Evolutionary conservation across 1,140 invertebrate genomes (phyloP), one percentile per base, ranked within the genome.

Genomic region (Anadara kagoshimensis): DNA sequence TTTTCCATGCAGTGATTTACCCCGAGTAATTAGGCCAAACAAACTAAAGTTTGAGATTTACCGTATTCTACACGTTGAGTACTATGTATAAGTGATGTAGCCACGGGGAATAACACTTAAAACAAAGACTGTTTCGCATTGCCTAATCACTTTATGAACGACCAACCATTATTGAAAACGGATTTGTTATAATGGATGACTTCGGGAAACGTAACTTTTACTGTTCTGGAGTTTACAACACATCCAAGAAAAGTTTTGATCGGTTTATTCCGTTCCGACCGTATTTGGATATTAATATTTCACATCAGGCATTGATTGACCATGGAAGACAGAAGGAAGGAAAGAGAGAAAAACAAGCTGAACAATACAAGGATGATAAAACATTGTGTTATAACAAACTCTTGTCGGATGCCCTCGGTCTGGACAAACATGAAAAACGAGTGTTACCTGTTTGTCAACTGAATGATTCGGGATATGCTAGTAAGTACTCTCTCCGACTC

Each of bases 211-310:
- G 29, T 36, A 36, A 36, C 7, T 36, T 36, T 36, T 36, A 36
- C 29, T 36, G 29, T 36, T 36, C 29, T 36, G 29, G 29, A 36
- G 29, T 36, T 36, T 36, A 36, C 7, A 36, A 36, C 29, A 36
- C 29, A 2, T 51, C 62, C 12, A 64, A 64, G 45, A 64, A 64
- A 20, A 64, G 53, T 51, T 69, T 69, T 62, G 73, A 75, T 24
- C 36, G 73, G 41, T 75, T 75, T 53, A 75, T 75, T 24, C 74
- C 74, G 1, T 68, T 56, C 43, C 56, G 68, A 22, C 68, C 68
- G 44, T 45, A 62, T 62, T 47, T 70, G 41, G 47, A 76, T 71
- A 63, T 56, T 0, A 51, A 75, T 24, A 47, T 53, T 18, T 58
- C 74, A 29, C 57, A 70, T 70, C 44, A 49, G 47, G 61, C 59